These are phyloP conservation scores for Cavia porcellus DNA, from an alignment of 2,113 vertebrate species.

Conservation along the genomic window DNA sequence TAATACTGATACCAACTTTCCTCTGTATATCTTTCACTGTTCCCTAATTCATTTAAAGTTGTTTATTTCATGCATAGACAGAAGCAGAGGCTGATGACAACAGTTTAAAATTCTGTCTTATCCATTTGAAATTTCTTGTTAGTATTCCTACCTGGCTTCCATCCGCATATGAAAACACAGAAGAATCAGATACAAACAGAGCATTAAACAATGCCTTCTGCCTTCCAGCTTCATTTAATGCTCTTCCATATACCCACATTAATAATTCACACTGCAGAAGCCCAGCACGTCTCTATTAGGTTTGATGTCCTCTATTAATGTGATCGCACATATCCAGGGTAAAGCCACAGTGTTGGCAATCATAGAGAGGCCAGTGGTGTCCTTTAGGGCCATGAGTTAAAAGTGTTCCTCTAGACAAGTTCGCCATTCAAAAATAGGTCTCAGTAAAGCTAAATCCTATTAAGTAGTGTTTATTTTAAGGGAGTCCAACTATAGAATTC, in stretches of 20 bases:
- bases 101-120: slow-evolving; percentile 80
- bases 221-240: slow-evolving; percentile 62
- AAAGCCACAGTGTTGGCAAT: background rate
- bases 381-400: background rate
- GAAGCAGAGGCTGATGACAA: slow-evolving; percentile 55
- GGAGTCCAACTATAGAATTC: background rate
- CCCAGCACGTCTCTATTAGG: slow-evolving; percentile 77
- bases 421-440: slow-evolving; percentile 50
- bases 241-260: slow-evolving; percentile 55
- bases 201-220: slow-evolving; percentile 74
- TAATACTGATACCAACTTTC: background rate
- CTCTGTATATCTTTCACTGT: slow-evolving; percentile 38
- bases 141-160: slow-evolving; percentile 79
- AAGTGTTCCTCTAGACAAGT: slow-evolving; percentile 20
- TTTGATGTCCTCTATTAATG: slow-evolving; percentile 79
- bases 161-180: slow-evolving; percentile 67
- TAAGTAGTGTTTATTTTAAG: slow-evolving; percentile 57
- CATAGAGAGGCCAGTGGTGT: background rate
- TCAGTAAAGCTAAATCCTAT: slow-evolving; percentile 51
- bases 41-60: slow-evolving; percentile 78
- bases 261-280: slow-evolving; percentile 78
- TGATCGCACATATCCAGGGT: slow-evolving; percentile 68
- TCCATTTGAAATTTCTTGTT: slow-evolving; percentile 82
- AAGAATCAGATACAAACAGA: slow-evolving; percentile 75
- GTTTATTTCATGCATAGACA: slow-evolving; percentile 70